A percentile compares a stretch with the other conserved stretches of the same genome.
These are phyloP conservation scores for Epinephelus moara DNA, from an alignment of 2,113 vertebrate genomes.

Conservation along the genomic window DNA sequence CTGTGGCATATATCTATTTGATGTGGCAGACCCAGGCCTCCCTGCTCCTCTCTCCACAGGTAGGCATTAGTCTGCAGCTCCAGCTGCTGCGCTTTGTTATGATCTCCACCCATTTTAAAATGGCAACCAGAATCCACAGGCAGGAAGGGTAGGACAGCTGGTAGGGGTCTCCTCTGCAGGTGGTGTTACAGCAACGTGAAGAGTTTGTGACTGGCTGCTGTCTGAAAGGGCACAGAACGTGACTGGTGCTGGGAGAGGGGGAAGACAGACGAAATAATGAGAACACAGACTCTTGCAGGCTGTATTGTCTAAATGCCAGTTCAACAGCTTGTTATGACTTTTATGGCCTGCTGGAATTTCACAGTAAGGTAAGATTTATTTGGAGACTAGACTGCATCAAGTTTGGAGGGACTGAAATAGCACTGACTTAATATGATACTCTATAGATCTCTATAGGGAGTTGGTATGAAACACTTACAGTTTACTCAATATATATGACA, in stretches of 20 bases:
- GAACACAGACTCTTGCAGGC: not conserved
- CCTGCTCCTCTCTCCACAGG: conserved; percentile 48
- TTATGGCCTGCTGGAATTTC: conserved; percentile 37
- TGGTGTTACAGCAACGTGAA: conserved; percentile 3
- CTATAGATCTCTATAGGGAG: not conserved
- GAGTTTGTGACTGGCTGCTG: conserved; percentile 1
- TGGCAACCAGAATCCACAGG: conserved; percentile 64
- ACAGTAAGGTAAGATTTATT: conserved; percentile 3
- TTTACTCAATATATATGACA: not conserved
- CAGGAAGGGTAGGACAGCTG: conserved; percentile 33
- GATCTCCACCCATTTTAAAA: conserved; percentile 74
- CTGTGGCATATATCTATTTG: conserved; percentile 71
- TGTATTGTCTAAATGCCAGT: not conserved
- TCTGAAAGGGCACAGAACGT: conserved; percentile 3
- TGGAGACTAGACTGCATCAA: not conserved
- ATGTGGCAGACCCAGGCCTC: conserved; percentile 60
- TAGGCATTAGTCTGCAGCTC: conserved; percentile 63
- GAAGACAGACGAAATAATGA: not conserved
- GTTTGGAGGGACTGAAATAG: not conserved
- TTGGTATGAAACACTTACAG: not conserved
- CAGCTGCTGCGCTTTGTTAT: conserved; percentile 72
- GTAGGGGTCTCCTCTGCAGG: conserved; percentile 61
- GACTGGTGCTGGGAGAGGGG: not conserved
- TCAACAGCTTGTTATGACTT: conserved; percentile 20
- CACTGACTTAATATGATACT: not conserved